Percentiles rank a stretch among this genome's conserved stretches.
Evolutionary conservation across 1,140 invertebrate genomes (phyloP).

Genomic region (Heliconius himera): DNA sequence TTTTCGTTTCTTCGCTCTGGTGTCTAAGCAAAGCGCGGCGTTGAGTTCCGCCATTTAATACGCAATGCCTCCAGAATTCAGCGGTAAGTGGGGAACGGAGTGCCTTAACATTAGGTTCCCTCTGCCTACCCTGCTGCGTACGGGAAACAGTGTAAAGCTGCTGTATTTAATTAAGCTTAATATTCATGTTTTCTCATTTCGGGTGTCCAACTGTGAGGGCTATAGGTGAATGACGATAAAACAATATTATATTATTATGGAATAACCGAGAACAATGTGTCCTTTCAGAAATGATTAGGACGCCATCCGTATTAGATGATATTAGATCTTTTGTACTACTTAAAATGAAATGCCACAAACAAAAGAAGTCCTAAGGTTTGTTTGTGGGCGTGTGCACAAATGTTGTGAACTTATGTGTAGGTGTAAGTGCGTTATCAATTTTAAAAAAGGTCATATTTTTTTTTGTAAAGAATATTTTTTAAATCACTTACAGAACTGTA

Average conservation of each 20-base stretch:
- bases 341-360: not conserved
- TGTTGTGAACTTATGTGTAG: not conserved
- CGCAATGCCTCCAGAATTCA: too few relatives aligned
- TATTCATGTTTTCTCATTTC: not conserved
- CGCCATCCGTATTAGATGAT: not conserved
- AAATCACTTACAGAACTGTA: too few relatives aligned
- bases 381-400: not conserved
- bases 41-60: too few relatives aligned
- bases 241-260: not conserved
- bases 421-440: not conserved
- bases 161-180: not conserved
- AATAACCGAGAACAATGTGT: not conserved
- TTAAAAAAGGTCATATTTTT: not conserved
- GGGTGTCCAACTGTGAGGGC: not conserved
- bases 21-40: too few relatives aligned
- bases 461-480: too few relatives aligned
- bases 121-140: too few relatives aligned
- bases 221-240: not conserved
- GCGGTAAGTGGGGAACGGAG: too few relatives aligned
- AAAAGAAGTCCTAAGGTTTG: not conserved
- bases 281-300: not conserved
- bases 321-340: not conserved
- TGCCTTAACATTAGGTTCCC: too few relatives aligned
- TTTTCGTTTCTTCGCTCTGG: too few relatives aligned
- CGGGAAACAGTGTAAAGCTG: not conserved